Evolutionary conservation across 2,797 vertebrate species (phyloP).

Genomic region (Myotis planiceps): DNA sequence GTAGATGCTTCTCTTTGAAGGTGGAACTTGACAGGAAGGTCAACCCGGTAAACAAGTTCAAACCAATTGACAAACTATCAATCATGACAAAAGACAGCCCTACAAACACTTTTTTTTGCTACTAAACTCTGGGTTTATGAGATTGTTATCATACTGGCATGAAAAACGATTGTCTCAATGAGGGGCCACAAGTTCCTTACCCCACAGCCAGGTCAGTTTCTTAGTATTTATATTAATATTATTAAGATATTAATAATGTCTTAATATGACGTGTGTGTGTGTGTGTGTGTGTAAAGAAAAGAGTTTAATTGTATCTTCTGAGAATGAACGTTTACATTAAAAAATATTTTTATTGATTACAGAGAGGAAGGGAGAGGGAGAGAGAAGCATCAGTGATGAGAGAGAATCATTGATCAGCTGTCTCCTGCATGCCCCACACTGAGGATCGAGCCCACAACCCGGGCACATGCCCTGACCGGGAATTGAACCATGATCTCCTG

Average conservation of each 20-base stretch:
- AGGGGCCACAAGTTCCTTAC: not conserved
- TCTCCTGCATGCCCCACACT: too few relatives aligned
- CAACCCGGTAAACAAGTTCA: not conserved
- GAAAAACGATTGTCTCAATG: not conserved
- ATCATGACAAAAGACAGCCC: not conserved
- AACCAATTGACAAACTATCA: not conserved
- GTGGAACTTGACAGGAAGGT: not conserved
- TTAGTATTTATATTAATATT: not conserved
- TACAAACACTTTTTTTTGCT: not conserved
- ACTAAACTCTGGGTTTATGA: not conserved
- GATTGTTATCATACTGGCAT: not conserved
- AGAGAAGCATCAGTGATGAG: not conserved
- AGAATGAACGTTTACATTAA: not conserved
- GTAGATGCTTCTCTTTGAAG: not conserved
- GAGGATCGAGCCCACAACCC: too few relatives aligned
- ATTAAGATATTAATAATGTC: too few relatives aligned
- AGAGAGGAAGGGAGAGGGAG: not conserved
- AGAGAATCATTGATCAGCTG: not conserved
- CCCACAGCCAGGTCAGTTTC: not conserved
- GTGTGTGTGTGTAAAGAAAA: too few relatives aligned
- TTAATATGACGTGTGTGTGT: too few relatives aligned
- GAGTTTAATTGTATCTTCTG: not conserved
- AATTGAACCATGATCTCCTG: too few relatives aligned
- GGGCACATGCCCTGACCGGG: too few relatives aligned
- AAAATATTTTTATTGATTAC: not conserved